Conservation (phyloP, 2,113 vertebrate species). For the Paralichthys olivaceus region DNA sequence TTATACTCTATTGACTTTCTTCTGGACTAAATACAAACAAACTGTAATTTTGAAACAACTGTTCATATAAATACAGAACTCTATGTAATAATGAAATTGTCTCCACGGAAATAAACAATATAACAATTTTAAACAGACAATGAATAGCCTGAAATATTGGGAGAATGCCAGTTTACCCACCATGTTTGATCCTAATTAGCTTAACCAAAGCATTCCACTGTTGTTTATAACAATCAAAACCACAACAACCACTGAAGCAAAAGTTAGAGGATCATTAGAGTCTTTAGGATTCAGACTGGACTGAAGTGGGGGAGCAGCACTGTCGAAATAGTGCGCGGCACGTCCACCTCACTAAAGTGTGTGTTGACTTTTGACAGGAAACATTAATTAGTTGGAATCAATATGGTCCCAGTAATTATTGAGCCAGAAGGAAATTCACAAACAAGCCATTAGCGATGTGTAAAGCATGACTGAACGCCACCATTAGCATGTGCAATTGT, state of each 20-base stretch:
- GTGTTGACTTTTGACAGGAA: slow-evolving; percentile 27
- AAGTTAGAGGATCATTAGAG: not conserved
- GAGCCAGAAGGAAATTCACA: slow-evolving; percentile 40
- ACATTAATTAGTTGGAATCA: slow-evolving; percentile 47
- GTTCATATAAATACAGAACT: no score
- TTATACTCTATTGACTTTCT: no score
- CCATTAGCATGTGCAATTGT: slow-evolving; percentile 13
- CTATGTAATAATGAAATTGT: no score
- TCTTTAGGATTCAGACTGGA: not conserved
- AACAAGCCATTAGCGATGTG: slow-evolving; percentile 40
- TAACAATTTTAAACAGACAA: not conserved
- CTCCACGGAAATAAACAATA: not conserved
- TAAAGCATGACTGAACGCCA: slow-evolving; percentile 34
- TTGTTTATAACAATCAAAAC: not conserved
- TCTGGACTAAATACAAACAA: not conserved
- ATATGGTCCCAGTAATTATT: slow-evolving; percentile 46
- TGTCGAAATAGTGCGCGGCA: not conserved
- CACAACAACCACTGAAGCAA: not conserved
- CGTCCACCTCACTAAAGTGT: not conserved
- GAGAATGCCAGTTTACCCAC: not conserved
- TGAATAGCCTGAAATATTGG: no score
- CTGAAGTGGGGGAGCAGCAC: not conserved
- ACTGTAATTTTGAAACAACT: no score
- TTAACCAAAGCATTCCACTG: not conserved
- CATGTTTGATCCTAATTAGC: not conserved